These are phyloP conservation scores for Calidris pugnax DNA, from an alignment of 2,113 vertebrate genomes.

Conservation along the genomic window DNA sequence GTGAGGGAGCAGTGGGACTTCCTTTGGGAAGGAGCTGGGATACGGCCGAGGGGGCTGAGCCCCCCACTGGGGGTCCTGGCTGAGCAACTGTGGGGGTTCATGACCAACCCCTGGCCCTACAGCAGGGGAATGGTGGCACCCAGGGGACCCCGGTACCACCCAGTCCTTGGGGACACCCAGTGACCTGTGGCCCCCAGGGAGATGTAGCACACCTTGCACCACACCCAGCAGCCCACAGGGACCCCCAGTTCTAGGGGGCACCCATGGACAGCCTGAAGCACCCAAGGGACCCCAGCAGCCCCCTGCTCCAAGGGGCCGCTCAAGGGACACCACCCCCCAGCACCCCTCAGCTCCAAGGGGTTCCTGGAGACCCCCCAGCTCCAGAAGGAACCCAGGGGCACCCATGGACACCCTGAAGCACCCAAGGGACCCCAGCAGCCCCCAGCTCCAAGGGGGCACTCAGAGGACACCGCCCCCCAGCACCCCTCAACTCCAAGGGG, in stretches of 20 bases:
- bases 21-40: background rate
- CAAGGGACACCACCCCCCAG: background rate
- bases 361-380: background rate
- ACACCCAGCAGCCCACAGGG: background rate
- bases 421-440: background rate
- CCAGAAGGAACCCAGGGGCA: background rate
- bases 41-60: background rate
- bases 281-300: background rate
- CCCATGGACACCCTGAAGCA: background rate
- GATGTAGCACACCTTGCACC: background rate
- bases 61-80: background rate
- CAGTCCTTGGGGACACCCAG: background rate
- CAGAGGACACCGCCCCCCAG: background rate
- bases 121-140: background rate
- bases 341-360: background rate
- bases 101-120: background rate
- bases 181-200: background rate
- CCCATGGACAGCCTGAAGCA: background rate
- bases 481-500: background rate
- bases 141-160: background rate
- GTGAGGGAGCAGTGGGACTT: background rate
- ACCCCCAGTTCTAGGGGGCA: too few relatives aligned
- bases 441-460: too few relatives aligned
- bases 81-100: background rate
- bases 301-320: too few relatives aligned